These are phyloP conservation scores for Microchrysa polita DNA, from an alignment of 2,888 invertebrate genomes.

Conservation along the genomic window DNA sequence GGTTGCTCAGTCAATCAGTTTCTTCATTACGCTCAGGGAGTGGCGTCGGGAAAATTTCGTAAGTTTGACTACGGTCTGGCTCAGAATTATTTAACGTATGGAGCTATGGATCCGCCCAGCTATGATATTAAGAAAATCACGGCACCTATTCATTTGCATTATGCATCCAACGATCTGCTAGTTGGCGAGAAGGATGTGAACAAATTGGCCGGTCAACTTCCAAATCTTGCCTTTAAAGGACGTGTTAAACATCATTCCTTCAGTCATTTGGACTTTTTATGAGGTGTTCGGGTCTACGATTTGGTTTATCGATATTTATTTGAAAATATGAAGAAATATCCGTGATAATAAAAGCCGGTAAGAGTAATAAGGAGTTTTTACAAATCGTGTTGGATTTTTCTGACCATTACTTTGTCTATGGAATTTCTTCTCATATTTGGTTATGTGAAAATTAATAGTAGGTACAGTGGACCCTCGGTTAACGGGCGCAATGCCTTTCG, in stretches of 20 bases:
- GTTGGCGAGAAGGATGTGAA: conserved; percentile 67
- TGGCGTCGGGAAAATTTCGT: conserved; percentile 62
- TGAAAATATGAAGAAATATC: conserved; percentile 20
- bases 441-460: too few relatives aligned
- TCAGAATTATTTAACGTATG: conserved; percentile 66
- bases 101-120: conserved; percentile 65
- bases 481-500: too few relatives aligned
- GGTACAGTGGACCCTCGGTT: too few relatives aligned
- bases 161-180: conserved; percentile 70
- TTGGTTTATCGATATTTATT: conserved; percentile 13
- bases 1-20: conserved; percentile 73
- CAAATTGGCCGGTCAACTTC: conserved; percentile 51
- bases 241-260: conserved; percentile 64
- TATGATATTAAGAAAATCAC: conserved; percentile 68
- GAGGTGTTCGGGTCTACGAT: background rate
- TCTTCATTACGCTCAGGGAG: conserved; percentile 70
- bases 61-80: conserved; percentile 66
- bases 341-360: too few relatives aligned
- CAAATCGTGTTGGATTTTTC: too few relatives aligned
- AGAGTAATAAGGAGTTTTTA: too few relatives aligned
- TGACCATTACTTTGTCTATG: too few relatives aligned
- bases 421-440: too few relatives aligned
- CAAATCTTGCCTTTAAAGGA: conserved; percentile 54
- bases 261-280: conserved; percentile 69
- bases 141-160: conserved; percentile 70